Conservation (phyloP, 2,113 vertebrate genomes). For the Oenanthe oenanthe region DNA sequence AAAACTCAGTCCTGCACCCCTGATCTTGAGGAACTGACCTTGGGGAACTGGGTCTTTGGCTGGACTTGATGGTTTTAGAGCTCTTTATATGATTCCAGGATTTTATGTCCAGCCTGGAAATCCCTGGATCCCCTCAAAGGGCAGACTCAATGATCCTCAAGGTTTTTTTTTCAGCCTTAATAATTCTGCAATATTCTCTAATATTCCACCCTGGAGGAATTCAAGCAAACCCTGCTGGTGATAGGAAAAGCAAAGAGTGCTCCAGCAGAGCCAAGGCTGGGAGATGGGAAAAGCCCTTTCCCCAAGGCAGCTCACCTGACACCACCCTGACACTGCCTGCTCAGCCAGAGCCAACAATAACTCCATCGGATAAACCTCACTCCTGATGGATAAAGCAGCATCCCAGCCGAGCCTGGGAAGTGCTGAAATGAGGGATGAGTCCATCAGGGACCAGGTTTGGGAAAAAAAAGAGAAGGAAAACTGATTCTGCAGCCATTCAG, state of each 20-base stretch:
- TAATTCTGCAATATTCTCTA: background rate
- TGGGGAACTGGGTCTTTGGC: background rate
- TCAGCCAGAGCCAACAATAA: background rate
- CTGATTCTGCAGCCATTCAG: background rate
- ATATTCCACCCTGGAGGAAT: background rate
- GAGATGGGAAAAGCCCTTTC: background rate
- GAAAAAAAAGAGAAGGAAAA: background rate
- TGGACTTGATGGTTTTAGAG: background rate
- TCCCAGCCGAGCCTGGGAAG: background rate
- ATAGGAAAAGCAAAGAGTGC: background rate
- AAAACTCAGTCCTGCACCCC: background rate
- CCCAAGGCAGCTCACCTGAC: background rate
- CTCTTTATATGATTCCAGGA: background rate
- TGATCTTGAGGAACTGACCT: background rate
- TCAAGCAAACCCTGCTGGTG: background rate
- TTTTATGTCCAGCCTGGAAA: background rate
- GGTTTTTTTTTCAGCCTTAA: background rate
- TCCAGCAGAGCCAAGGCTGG: rapidly evolving
- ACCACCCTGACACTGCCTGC: background rate
- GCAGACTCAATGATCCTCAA: rapidly evolving
- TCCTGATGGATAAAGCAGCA: background rate
- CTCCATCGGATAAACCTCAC: background rate
- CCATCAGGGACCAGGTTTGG: background rate
- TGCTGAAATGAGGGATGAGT: background rate
- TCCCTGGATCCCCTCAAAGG: background rate